Evolutionary conservation across 2,797 vertebrate species (phyloP).

Genomic region (Lycodopsis pacificus): DNA sequence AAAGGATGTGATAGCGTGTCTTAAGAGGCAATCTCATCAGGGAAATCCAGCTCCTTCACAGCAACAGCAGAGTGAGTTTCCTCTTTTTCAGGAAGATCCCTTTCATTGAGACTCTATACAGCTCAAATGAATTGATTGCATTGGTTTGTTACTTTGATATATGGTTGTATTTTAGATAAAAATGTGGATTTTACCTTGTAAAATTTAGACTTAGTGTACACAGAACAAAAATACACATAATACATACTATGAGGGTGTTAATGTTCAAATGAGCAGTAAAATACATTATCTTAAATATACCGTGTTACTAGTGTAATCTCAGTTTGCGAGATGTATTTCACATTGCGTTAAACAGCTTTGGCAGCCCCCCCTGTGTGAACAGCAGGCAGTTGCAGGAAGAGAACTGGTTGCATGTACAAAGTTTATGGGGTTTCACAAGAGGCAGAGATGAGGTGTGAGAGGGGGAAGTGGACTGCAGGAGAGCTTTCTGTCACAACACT

Average conservation of each 20-base stretch:
- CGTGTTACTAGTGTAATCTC: neutral
- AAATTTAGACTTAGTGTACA: neutral
- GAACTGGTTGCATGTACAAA: constrained; percentile 49
- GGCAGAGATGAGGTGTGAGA: constrained; percentile 50
- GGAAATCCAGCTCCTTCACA: constrained; percentile 40
- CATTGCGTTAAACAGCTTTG: neutral
- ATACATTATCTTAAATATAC: neutral
- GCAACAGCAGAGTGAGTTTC: constrained; percentile 47
- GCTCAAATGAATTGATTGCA: neutral
- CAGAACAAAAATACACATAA: neutral
- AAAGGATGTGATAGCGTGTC: neutral
- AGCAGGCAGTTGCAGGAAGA: constrained; percentile 59
- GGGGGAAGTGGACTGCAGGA: constrained; percentile 76
- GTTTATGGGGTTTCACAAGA: constrained; percentile 77
- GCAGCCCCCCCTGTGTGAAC: neutral
- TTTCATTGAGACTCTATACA: neutral
- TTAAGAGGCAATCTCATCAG: constrained; percentile 8
- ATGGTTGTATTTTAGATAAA: neutral
- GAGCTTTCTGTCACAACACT: constrained; percentile 70
- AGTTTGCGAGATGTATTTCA: neutral
- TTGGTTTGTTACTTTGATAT: constrained; percentile 16
- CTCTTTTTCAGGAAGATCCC: constrained; percentile 57
- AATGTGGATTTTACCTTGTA: neutral
- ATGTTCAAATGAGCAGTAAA: neutral
- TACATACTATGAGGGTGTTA: fast-evolving